phyloP scores from a whole-genome alignment of 1,140 invertebrate genomes.

The Calliphora vicina region DNA sequence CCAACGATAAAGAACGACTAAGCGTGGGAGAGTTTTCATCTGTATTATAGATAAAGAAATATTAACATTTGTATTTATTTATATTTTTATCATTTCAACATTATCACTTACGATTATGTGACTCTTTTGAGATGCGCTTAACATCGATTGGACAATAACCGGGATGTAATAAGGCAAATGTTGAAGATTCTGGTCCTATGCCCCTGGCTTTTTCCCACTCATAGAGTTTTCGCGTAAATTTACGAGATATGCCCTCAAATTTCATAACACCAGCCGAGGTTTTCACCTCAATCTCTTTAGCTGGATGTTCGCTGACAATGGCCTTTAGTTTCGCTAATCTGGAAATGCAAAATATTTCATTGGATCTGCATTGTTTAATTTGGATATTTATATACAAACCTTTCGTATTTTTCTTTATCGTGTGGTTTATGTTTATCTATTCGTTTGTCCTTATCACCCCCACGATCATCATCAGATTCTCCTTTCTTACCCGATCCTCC shows the following conservation, averaged over 20 bases:
- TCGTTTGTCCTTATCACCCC: constrained; percentile 36
- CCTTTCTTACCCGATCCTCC: constrained; percentile 47
- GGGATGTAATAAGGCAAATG: constrained; percentile 76
- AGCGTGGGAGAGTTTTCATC: constrained; percentile 61
- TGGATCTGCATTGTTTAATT: not conserved
- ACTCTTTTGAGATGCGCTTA: constrained; percentile 53
- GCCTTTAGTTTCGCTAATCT: constrained; percentile 72
- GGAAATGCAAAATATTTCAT: constrained; percentile 25
- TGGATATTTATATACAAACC: not conserved
- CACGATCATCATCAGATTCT: constrained; percentile 56
- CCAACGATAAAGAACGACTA: constrained; percentile 75
- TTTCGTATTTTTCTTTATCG: constrained; percentile 57
- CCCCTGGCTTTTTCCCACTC: constrained; percentile 89
- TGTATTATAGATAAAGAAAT: constrained; percentile 18
- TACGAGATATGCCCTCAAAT: constrained; percentile 85
- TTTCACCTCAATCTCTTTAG: constrained; percentile 79
- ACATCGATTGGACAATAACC: constrained; percentile 64
- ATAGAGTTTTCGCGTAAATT: constrained; percentile 87
- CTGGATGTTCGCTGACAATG: constrained; percentile 66
- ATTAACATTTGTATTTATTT: not conserved
- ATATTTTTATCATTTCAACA: no score
- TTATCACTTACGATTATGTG: constrained; percentile 46
- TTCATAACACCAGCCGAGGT: constrained; percentile 82
- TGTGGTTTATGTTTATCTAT: constrained; percentile 50
- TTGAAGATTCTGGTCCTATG: constrained; percentile 81